A percentile compares a stretch with the other conserved stretches of the same genome.
Evolutionary conservation across 2,888 invertebrate genomes (phyloP).

Genomic region (Drosophila multiciliata): DNA sequence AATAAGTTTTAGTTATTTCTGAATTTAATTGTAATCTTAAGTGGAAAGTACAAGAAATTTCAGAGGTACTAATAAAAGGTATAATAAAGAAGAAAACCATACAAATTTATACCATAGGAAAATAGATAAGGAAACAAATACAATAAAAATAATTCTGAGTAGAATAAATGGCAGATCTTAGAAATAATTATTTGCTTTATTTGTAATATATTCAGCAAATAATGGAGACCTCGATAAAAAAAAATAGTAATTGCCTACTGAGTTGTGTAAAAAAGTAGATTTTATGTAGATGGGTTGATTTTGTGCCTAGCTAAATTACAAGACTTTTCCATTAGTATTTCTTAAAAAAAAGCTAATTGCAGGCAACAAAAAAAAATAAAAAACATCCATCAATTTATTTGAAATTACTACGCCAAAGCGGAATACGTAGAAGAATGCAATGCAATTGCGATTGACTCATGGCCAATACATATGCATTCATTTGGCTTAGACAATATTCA

Average conservation of each 20-base stretch:
- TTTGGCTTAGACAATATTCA: slow-evolving; percentile 13
- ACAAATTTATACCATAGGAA: fast-evolving
- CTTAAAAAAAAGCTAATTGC: neutral
- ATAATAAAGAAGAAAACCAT: neutral
- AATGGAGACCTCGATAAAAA: neutral
- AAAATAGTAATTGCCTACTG: no score
- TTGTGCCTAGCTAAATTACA: neutral
- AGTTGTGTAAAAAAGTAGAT: neutral
- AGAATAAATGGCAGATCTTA: neutral
- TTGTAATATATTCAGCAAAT: neutral
- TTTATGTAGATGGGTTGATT: neutral
- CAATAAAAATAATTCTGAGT: neutral
- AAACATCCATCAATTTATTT: neutral
- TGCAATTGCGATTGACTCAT: slow-evolving; percentile 43
- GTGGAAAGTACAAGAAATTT: neutral
- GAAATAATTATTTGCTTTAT: neutral
- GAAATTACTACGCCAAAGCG: neutral
- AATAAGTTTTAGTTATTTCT: neutral
- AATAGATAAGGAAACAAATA: neutral
- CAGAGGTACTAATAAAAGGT: neutral
- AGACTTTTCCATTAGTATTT: neutral
- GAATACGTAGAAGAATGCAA: neutral
- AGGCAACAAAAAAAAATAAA: neutral
- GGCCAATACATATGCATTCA: slow-evolving; percentile 10
- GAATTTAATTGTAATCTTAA: slow-evolving; percentile 3